Evolutionary conservation across 2,113 vertebrate species (phyloP), one percentile per base, ranked within the genome.

Genomic region (Nyctibius bracteatus): DNA sequence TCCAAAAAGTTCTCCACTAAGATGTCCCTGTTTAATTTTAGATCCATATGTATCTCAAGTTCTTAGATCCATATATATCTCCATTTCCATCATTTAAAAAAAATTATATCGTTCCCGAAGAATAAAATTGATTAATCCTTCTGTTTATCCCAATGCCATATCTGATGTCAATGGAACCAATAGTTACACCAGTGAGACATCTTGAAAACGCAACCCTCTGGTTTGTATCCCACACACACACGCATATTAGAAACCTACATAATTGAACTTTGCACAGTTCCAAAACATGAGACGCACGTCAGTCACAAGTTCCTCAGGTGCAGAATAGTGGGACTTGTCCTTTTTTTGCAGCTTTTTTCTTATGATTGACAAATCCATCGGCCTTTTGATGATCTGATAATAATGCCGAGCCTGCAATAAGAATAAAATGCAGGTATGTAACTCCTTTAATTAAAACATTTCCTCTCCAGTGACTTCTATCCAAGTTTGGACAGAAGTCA

Each of bases 181-280:
- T 4, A 78, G 43, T 9, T 52, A 65, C 19, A 61, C 6, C 35
- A 44, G 5, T 12, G 24, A 46, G 67, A 86, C 11, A 77, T 62
- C 19, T 14, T 49, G 28, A 81, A 67, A 66, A 33, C 77, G 30
- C 30, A 54, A 43, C 25, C 35, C 44, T 66, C 66, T 86, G 33
- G 14, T 74, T 71, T 66, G 7, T 35, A 23, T 16, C 8, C n/a
- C 35, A 55, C 71, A 35, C 12, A 22, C 3, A 16, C 57, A 37
- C 4, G 16, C 8, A 31, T 46, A 35, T 47, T 18, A 81, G 92
- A 73, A 90, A 99, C 99, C 97, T 98, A 99, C 99, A 54, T 99
- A 99, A 97, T 99, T 99, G 97, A 99, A 99, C 96, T 99, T 99
- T 66, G 99, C 99, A 96, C 99, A 99, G 97, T 99, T 99, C 98